Percentiles rank a stretch among this genome's conserved stretches.
Conservation (phyloP, 2,113 vertebrate genomes). For the Abramis brama region DNA sequence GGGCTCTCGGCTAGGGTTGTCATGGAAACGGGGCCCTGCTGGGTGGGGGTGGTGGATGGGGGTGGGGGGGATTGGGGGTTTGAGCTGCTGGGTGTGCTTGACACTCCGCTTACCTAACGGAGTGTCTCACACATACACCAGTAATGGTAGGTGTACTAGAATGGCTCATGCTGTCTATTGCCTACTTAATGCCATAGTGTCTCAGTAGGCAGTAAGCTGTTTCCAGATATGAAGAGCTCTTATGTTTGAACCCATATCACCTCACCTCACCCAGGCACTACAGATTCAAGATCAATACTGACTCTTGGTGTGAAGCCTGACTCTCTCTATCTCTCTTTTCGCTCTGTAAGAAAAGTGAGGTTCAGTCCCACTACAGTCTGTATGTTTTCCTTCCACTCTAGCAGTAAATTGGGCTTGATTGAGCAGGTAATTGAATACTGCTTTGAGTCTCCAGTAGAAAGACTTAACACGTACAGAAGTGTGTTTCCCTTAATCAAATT, state of each 20-base stretch:
- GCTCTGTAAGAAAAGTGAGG: not conserved
- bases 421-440: constrained; percentile 58
- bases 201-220: constrained; percentile 30
- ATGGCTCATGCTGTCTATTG: not conserved
- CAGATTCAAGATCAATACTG: constrained; percentile 41
- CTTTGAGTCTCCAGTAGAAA: constrained; percentile 40
- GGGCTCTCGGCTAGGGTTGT: constrained; percentile 59
- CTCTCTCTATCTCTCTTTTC: not conserved
- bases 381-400: constrained; percentile 39
- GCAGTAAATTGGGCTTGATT: constrained; percentile 56
- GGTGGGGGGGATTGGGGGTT: not conserved
- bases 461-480: constrained; percentile 38
- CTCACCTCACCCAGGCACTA: constrained; percentile 6
- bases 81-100: constrained; percentile 25
- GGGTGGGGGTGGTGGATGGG: not conserved
- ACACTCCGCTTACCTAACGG: constrained; percentile 39
- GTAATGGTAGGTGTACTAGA: constrained; percentile 24
- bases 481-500: constrained; percentile 33
- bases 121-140: constrained; percentile 22
- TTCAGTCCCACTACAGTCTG: constrained; percentile 3
- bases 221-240: constrained; percentile 40
- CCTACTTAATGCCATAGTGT: constrained; percentile 8
- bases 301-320: constrained; percentile 11
- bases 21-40: constrained; percentile 64
- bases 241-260: constrained; percentile 10